Conservation (phyloP, 2,113 vertebrate genomes). For the Tetrao urogallus region DNA sequence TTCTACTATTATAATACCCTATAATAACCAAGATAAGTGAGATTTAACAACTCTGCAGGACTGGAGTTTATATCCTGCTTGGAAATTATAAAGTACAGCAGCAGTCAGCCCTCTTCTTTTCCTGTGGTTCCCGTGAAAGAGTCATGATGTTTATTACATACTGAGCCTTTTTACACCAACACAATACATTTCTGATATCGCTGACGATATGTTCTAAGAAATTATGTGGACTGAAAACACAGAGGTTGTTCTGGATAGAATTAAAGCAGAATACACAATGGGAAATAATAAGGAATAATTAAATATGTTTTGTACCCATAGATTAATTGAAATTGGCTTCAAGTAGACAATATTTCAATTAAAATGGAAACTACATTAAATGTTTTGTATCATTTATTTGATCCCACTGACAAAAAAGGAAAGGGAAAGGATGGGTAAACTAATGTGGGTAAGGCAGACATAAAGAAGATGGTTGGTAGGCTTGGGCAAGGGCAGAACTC, state of each 20-base stretch:
- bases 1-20: slow-evolving; percentile 67
- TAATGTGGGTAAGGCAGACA: rapidly evolving
- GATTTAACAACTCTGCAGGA: slow-evolving; percentile 71
- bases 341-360: not conserved
- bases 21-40: slow-evolving; percentile 69
- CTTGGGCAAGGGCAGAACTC: not conserved
- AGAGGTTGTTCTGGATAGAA: not conserved
- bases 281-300: not conserved
- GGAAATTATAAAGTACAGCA: slow-evolving; percentile 61
- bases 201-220: not conserved
- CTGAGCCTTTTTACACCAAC: slow-evolving; percentile 23
- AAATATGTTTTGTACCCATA: not conserved
- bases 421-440: not conserved
- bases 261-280: not conserved
- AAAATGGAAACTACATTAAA: not conserved
- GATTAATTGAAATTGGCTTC: not conserved
- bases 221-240: not conserved
- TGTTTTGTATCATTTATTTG: not conserved
- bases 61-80: slow-evolving; percentile 59
- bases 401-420: not conserved
- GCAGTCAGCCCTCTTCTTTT: slow-evolving; percentile 21
- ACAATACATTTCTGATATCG: not conserved
- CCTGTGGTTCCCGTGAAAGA: slow-evolving; percentile 18
- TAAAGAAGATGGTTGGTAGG: not conserved
- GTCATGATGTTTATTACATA: slow-evolving; percentile 38